Base-by-base conservation (phyloP, 2,888 invertebrate genomes). In the Alentia gelatinosa region DNA sequence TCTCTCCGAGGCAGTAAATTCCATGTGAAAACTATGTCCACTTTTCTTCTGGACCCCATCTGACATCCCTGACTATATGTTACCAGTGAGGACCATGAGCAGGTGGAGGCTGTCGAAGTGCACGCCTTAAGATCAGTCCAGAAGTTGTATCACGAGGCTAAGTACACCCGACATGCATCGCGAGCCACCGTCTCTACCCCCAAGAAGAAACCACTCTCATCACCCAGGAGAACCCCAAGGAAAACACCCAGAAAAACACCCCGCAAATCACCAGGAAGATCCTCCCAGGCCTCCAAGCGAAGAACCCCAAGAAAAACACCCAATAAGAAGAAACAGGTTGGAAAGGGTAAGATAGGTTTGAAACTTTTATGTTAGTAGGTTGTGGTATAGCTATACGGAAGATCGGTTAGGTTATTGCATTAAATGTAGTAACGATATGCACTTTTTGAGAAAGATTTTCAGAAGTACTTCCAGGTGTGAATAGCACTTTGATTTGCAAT, bases 231-330 rank as follows among this genome's bases (percentile, higher is more conserved):
- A 19, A 37, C 83, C 1, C 83, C 86, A 26, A 42, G 86, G 30
- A 84, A 84, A 42, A 26, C 84, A 39, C 84, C 47, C 5, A 39
- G 84, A n/a, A 42, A 50, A 47, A 33, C 86, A 0, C 86, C 86
- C 9, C 19, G 86, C 30, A 86, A 86, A 50, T 47, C 86, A 5
- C 47, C 83, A 9, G 26, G 83, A n/a, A 83, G 39, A 39, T 12
- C 37, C 19, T 26, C n/a, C 37, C 79, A 79, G 15, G 39, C 35
- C n/a, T 19, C 39, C 12, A 35, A 19, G 19, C 12, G 79, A 79
- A 79, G 79, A 79, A 79, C 79, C 19, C 86, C 86, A 40, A 42
- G 86, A 30, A 86, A 86, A n/a, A 79, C 79, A 86, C 50, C 50
- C 15, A 86, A 86, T 42, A 86, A 50, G 47, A 86, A 47, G 47